These are phyloP conservation scores for Pygocentrus nattereri DNA, from an alignment of 2,797 vertebrate species.

Conservation along the genomic window DNA sequence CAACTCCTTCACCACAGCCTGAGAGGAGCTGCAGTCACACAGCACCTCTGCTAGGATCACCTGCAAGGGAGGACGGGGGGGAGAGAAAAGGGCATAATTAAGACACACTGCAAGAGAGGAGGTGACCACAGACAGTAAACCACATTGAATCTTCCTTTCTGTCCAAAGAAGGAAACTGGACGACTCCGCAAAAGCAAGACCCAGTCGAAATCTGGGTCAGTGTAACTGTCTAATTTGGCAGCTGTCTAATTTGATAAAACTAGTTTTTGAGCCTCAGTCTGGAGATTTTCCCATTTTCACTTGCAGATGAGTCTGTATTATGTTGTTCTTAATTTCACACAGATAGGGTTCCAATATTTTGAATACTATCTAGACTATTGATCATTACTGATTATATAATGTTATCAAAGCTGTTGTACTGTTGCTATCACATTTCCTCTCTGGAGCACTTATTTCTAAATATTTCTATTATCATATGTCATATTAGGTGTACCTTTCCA, in stretches of 20 bases:
- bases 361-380: neutral
- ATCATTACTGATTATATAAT: neutral
- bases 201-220: slow-evolving; percentile 31
- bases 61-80: slow-evolving; percentile 66
- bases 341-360: neutral
- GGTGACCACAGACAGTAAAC: slow-evolving; percentile 5
- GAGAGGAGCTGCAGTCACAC: slow-evolving; percentile 89
- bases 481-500: slow-evolving; percentile 82
- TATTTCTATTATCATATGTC: too few relatives aligned
- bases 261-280: too few relatives aligned
- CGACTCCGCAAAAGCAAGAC: slow-evolving; percentile 10
- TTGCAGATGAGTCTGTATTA: neutral
- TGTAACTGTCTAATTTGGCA: slow-evolving; percentile 36
- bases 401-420: too few relatives aligned
- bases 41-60: slow-evolving; percentile 93
- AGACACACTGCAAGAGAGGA: neutral
- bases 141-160: neutral
- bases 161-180: neutral
- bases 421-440: too few relatives aligned
- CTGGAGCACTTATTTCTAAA: too few relatives aligned
- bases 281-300: neutral
- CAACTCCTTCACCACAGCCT: slow-evolving; percentile 93
- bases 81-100: neutral
- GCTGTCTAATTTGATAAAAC: neutral
- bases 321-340: slow-evolving; percentile 1